phyloP scores from a whole-genome alignment of 2,113 vertebrate species.

The Nettapus auritus region DNA sequence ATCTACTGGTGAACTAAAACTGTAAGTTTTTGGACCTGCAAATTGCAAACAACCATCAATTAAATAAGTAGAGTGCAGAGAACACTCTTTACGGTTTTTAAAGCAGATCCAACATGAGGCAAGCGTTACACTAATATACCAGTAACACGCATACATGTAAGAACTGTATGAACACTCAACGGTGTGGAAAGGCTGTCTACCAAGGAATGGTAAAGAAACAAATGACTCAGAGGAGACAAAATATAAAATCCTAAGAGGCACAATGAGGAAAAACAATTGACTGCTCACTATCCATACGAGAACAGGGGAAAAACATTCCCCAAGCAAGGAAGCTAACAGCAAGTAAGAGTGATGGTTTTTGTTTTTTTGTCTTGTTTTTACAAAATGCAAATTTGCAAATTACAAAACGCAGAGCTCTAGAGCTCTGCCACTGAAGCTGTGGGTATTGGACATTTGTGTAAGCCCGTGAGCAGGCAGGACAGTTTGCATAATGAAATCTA shows the following conservation, averaged over 20 bases:
- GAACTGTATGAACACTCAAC: neutral
- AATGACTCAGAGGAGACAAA: neutral
- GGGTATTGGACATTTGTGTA: fast-evolving
- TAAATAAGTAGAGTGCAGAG: neutral
- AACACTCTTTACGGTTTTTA: neutral
- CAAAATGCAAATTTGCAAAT: too few relatives aligned
- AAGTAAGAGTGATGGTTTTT: neutral
- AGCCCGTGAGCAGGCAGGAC: neutral
- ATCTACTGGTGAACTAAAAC: conserved; percentile 86
- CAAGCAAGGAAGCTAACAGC: neutral
- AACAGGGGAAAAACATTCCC: neutral
- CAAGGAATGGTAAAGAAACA: neutral
- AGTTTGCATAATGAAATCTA: neutral
- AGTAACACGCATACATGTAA: neutral
- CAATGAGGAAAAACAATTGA: neutral
- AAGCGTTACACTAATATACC: neutral
- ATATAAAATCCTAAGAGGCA: neutral
- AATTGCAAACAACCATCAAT: conserved; percentile 21
- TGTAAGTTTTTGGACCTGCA: conserved; percentile 95
- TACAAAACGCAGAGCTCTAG: neutral
- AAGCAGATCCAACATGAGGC: neutral
- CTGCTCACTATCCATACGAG: neutral
- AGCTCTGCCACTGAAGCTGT: neutral
- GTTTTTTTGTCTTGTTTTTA: too few relatives aligned
- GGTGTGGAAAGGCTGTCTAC: neutral